Percentiles rank a stretch among this genome's conserved stretches.
Evolutionary conservation across 2,113 vertebrate species (phyloP).

Genomic region (Stegastes partitus): DNA sequence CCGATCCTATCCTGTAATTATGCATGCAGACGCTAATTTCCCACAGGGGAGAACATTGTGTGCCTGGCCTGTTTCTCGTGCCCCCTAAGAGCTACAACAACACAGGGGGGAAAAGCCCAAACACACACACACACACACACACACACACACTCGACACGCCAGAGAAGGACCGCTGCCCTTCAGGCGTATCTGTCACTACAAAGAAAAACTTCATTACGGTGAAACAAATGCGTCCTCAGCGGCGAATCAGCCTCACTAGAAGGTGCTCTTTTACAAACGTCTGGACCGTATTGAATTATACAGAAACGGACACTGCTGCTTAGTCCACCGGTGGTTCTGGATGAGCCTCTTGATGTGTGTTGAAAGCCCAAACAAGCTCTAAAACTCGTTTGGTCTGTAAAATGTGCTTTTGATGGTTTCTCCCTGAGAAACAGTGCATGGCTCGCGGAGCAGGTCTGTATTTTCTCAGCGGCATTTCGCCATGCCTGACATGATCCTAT

Average conservation of each 20-base stretch:
- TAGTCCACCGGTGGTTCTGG: conserved; percentile 21
- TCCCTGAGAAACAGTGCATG: conserved; percentile 19
- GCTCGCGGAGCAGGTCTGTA: conserved; percentile 47
- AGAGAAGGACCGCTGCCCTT: conserved; percentile 25
- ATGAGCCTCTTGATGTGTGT: conserved; percentile 39
- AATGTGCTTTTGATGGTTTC: conserved; percentile 61
- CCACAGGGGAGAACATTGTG: conserved; percentile 69
- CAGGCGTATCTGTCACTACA: conserved; percentile 44
- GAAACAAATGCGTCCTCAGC: conserved; percentile 59
- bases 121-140: conserved; percentile 4
- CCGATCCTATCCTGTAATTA: conserved; percentile 74
- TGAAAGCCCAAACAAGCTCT: conserved; percentile 55
- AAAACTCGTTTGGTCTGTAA: conserved; percentile 39
- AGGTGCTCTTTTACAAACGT: conserved; percentile 25
- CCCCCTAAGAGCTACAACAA: conserved; percentile 41
- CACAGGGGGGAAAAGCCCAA: background rate
- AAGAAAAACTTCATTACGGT: conserved; percentile 55
- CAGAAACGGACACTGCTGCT: conserved; percentile 19
- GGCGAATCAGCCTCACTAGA: conserved; percentile 10
- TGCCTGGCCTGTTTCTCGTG: conserved; percentile 45
- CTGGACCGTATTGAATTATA: conserved; percentile 30
- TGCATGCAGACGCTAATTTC: conserved; percentile 74
- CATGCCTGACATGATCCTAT: conserved; percentile 77
- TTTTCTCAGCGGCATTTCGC: conserved; percentile 51
- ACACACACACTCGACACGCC: conserved; percentile 8